phyloP scores from a whole-genome alignment of 2,113 vertebrate species.

The Protomyctophum bolini region DNA sequence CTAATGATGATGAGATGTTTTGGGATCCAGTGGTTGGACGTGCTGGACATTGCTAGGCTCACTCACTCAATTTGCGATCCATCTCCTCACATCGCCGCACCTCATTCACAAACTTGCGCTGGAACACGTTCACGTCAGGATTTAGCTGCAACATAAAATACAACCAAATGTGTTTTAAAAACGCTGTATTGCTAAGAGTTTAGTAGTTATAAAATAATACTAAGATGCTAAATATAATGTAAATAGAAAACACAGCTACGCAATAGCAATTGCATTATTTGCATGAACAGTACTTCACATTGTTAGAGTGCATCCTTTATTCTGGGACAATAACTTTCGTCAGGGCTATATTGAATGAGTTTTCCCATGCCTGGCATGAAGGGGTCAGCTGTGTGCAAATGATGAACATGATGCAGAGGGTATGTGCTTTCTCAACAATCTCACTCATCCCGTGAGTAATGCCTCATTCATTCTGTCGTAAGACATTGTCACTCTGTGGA shows the following conservation, averaged over 20 bases:
- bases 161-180: background rate
- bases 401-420: conserved; percentile 49
- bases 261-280: too few species aligned
- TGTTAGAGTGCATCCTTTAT: too few species aligned
- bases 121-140: conserved; percentile 98
- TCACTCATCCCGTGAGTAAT: conserved; percentile 2
- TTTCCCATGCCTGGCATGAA: conserved; percentile 44
- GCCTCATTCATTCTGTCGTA: too few species aligned
- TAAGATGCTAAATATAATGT: background rate
- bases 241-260: too few species aligned
- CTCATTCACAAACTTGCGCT: conserved; percentile 97
- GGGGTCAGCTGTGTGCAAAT: conserved; percentile 68
- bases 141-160: conserved; percentile 83
- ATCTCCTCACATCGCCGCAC: conserved; percentile 97
- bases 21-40: background rate
- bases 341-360: conserved; percentile 24
- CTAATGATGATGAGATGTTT: too few species aligned
- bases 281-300: too few species aligned
- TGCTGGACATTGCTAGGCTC: background rate
- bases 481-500: too few species aligned
- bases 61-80: conserved; percentile 95
- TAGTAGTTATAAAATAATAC: background rate
- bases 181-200: too few species aligned
- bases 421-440: conserved; percentile 37
- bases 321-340: conserved; percentile 45